Evolutionary conservation across 1,140 invertebrate genomes (phyloP), one percentile per base, ranked within the genome.

Genomic region (Hypsibius dujardini): DNA sequence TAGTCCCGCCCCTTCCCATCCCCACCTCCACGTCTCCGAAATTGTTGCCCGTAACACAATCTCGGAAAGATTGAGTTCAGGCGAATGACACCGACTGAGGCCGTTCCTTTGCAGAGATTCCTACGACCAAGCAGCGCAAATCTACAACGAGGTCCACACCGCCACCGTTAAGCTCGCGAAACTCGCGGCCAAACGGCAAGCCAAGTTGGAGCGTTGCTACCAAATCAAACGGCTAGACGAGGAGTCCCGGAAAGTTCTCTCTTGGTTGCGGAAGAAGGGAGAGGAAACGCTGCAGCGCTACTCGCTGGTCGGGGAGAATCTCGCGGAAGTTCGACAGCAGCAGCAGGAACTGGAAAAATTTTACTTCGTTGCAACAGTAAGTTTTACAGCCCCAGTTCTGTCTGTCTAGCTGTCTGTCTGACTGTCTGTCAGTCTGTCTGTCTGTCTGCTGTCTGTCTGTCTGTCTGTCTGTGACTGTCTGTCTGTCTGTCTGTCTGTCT

Each of bases 341-440:
- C 87, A 89, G 75, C 84, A 87, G 75, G 87, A 88, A 75, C 89
- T 90, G 75, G 87, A 89, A 74, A 88, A 88, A 74, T 88, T 89
- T 78, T 88, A 89, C 76, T 89, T 88, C 77, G 84, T 86, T 75
- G 88, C 87, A 59, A 88, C 88, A 87, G 88, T 90, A 79, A 86
- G 86, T n/a, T n/a, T n/a, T n/a, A n/a, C n/a, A n/a, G n/a, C n/a
- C n/a, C n/a, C n/a, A n/a, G n/a, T n/a, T n/a, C n/a, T n/a, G n/a
- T n/a, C n/a, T n/a, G n/a, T n/a, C n/a, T n/a, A n/a, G n/a, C n/a
- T n/a, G n/a, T n/a, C n/a, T n/a, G n/a, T n/a, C n/a, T n/a, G n/a
- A n/a, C 50, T 56, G 50, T 56, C n/a, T 56, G 7, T 7, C 50
- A 7, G 7, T 56, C 50, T n/a, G 7, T 7, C 50, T n/a, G 7